Evolutionary conservation across 2,113 vertebrate species (phyloP), one percentile per base, ranked within the genome.

Genomic region (Semicossyphus pulcher): DNA sequence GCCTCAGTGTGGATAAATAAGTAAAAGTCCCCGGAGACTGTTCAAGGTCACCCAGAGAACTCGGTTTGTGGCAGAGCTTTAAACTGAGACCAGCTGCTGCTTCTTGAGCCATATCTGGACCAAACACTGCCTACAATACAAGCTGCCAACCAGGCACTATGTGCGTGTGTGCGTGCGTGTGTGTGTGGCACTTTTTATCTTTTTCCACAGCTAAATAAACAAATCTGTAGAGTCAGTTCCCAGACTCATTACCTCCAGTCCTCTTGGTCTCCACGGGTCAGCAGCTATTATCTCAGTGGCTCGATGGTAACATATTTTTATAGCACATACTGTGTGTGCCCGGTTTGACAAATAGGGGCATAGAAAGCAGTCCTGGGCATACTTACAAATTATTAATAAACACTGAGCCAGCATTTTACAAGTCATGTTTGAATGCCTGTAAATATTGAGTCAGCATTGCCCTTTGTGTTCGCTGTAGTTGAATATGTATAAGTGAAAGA

Each of bases 171-270:
- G 21, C 23, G 18, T 48, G 59, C 31, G 31, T 53, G 65, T 47
- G 16, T 66, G 36, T 63, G 47, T 70, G 61, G n/a, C n/a, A n/a
- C n/a, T n/a, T 54, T 49, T 68, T 49, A 48, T 44, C 41, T 58
- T 62, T 66, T 32, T 60, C 68, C 83, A 66, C 66, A 9, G 64
- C 83, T 66, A 80, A 89, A 91, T 77, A 84, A 81, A 82, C 67
- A 57, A 75, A 77, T 81, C 32, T 78, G 49, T 76, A 44, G 59
- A 68, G 58, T 79, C 70, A 51, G 60, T 72, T 82, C 57, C 75
- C 56, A 58, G 48, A 72, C 76, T 86, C 79, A 87, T 89, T 85
- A 75, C 75, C 67, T 88, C 84, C 68, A 60, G 59, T 83, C 73
- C 47, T 42, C 8, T 39, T 68, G 66, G 48, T 64, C 82, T 81